Evolutionary conservation across 35 echinoderm and acorn worm species (phyloP), one percentile per base, ranked within the genome.

Genomic region (Diadema setosum): DNA sequence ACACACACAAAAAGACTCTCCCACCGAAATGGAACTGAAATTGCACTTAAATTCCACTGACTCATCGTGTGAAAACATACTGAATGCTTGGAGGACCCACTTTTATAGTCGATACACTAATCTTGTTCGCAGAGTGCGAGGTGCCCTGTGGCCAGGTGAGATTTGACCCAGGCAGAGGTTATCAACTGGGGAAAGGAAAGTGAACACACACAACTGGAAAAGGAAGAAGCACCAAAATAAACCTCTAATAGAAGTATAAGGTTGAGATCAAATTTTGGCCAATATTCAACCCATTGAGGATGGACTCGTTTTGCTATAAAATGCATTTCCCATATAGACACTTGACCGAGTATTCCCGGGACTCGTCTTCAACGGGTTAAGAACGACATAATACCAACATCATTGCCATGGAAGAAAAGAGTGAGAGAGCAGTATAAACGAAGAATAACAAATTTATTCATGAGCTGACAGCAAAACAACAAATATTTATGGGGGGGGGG

Each of bases 101-200:
- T 78, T 44, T 78, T 78, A 44, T 78, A 78, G 73, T 78, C 73
- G 40, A 78, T 44, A 78, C 73, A 24, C 73, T 78, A 78, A 78
- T 78, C 73, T 78, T 34, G 35, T 44, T 44, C 14, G 34, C 16
- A 78, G 44, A 44, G 35, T 39, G 44, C 33, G 5, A 78, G 33
- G 12, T 35, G 73, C 40, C 73, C 33, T 7, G 34, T 24, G 33
- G 40, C 25, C 37, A n/a, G 40, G 25, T 78, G 24, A 41, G 73
- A 78, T 44, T 78, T 78, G 73, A 78, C 24, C 40, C 14, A 23
- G 33, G 40, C 20, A 29, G 44, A 6, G 24, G 73, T 34, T 34
- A 41, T 9, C 24, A 78, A n/a, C 2, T 21, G 44, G 73, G 73
- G 73, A 44, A 42, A 23, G 24, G 20, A 40, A 32, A 25, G 70